phyloP scores from a whole-genome alignment of 2,113 vertebrate species.

The Nicator chloris region DNA sequence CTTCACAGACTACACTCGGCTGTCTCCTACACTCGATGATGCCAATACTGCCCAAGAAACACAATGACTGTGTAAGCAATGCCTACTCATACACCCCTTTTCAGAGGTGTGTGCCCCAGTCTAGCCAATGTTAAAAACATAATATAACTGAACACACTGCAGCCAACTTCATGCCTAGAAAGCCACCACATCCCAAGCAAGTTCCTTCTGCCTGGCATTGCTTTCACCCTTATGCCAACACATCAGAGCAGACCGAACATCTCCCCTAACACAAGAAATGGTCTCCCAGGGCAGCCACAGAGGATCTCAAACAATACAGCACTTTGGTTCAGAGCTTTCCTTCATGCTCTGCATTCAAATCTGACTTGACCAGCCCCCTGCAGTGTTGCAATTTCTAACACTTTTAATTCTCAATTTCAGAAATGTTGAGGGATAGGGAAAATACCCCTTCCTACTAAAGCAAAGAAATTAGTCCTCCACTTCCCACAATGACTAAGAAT shows the following conservation, averaged over 20 bases:
- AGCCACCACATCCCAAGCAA: background rate
- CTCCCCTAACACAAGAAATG: background rate
- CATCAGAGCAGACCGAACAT: background rate
- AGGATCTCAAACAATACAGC: background rate
- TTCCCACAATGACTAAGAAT: background rate
- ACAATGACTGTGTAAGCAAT: background rate
- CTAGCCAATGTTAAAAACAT: background rate
- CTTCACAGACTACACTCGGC: background rate
- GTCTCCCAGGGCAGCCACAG: background rate
- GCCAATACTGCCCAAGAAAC: background rate
- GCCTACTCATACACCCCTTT: background rate
- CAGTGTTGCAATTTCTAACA: background rate
- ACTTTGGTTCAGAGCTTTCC: background rate
- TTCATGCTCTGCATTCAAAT: accelerated
- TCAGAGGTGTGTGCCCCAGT: background rate
- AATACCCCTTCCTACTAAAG: background rate
- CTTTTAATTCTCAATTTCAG: background rate
- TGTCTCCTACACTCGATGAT: background rate
- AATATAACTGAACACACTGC: background rate
- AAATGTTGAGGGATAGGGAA: background rate
- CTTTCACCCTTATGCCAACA: background rate
- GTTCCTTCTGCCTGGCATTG: background rate
- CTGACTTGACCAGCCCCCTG: background rate
- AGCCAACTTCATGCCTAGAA: background rate
- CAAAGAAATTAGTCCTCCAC: background rate